phyloP scores from a whole-genome alignment of 2,797 vertebrate genomes.

The Poliocrania exsul region DNA sequence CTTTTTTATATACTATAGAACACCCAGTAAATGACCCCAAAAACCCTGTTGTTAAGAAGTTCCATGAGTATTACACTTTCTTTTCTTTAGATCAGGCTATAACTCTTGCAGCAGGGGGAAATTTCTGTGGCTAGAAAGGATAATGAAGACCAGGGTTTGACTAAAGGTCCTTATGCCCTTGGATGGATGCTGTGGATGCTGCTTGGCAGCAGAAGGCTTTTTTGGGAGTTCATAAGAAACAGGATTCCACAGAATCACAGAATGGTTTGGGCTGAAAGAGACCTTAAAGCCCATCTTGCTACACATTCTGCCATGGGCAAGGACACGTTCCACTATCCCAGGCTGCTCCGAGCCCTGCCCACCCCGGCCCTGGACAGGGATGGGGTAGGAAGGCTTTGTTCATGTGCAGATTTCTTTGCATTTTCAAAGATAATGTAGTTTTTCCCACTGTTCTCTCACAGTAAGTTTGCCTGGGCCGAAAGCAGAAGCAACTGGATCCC shows the following conservation, averaged over 20 bases:
- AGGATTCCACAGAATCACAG: background rate
- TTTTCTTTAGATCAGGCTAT: background rate
- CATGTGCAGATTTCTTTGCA: background rate
- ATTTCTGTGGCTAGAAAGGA: background rate
- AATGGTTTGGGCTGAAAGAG: background rate
- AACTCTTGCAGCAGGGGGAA: background rate
- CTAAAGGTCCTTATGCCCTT: background rate
- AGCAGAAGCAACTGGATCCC: background rate
- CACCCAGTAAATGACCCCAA: background rate
- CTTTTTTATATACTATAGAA: background rate
- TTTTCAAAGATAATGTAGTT: background rate
- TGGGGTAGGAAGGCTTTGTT: background rate
- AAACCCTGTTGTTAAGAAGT: background rate
- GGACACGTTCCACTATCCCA: background rate
- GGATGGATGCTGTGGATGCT: background rate
- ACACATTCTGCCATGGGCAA: background rate
- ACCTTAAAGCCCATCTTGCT: background rate
- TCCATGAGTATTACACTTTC: background rate
- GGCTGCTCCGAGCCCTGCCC: rapidly evolving
- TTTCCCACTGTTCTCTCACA: background rate
- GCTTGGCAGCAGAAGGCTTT: background rate
- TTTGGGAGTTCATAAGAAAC: background rate
- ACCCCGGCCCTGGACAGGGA: background rate
- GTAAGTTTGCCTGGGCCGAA: background rate
- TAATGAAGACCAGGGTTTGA: background rate